These are phyloP conservation scores for Catharus minimus DNA, from an alignment of 2,113 vertebrate species.

Conservation along the genomic window DNA sequence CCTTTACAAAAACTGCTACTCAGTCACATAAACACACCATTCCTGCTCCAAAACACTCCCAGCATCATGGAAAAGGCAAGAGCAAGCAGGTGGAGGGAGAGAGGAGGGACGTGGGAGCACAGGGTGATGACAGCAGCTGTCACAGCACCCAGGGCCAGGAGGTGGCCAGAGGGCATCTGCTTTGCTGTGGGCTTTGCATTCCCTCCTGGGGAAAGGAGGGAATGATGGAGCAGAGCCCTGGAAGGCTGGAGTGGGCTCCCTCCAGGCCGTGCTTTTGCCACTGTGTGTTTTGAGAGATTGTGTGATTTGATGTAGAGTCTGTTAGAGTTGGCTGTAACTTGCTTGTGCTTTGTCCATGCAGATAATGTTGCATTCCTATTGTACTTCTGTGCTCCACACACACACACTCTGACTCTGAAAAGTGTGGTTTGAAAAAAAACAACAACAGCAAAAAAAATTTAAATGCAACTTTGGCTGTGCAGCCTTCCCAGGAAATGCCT, in stretches of 20 bases:
- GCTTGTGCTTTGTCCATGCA: background rate
- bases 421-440: background rate
- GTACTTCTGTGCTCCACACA: background rate
- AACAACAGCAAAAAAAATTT: background rate
- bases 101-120: background rate
- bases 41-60: background rate
- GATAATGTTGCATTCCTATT: background rate
- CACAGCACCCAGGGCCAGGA: background rate
- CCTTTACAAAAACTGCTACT: background rate
- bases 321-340: slow-evolving; percentile 18
- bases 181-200: background rate
- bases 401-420: background rate
- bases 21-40: background rate
- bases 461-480: background rate
- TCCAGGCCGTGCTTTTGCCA: background rate
- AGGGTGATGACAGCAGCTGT: background rate
- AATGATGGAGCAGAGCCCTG: background rate
- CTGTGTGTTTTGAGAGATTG: background rate
- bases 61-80: background rate
- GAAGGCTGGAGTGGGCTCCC: background rate
- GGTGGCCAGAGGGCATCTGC: background rate
- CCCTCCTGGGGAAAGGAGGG: background rate
- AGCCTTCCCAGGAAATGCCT: background rate
- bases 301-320: background rate
- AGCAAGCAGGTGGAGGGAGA: background rate